phyloP scores from a whole-genome alignment of 2,113 vertebrate species.

The Falco punctatus region DNA sequence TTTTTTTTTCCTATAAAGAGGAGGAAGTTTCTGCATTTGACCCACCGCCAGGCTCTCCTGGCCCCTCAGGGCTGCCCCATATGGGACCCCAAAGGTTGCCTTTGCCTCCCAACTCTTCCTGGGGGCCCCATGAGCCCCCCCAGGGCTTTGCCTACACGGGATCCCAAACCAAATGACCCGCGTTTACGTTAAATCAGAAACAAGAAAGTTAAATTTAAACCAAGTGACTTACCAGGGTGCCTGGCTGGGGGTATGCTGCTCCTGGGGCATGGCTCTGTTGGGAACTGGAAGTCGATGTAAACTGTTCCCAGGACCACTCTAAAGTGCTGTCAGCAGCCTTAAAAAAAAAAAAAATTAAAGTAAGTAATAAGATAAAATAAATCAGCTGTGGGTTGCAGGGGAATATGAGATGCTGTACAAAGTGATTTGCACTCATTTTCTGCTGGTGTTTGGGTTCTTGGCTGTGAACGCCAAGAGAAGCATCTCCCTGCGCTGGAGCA shows the following conservation, averaged over 20 bases:
- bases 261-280: too few species aligned
- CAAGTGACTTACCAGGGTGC: background rate
- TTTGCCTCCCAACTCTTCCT: background rate
- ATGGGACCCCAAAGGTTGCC: background rate
- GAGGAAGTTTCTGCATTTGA: background rate
- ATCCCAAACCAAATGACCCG: too few species aligned
- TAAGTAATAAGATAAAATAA: too few species aligned
- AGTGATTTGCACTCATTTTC: background rate
- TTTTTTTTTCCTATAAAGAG: background rate
- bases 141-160: background rate
- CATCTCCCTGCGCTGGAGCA: too few species aligned
- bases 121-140: background rate
- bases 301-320: too few species aligned
- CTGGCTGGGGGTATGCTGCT: too few species aligned
- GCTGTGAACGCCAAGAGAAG: background rate
- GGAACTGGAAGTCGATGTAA: too few species aligned
- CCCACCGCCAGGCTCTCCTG: background rate
- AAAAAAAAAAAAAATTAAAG: too few species aligned
- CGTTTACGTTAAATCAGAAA: too few species aligned
- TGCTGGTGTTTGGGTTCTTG: background rate
- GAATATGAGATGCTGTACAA: background rate
- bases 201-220: background rate
- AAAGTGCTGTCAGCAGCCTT: too few species aligned
- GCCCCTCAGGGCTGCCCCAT: background rate
- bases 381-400: too few species aligned